These are phyloP conservation scores for Watsonalla binaria DNA, from an alignment of 2,888 invertebrate genomes.

Conservation along the genomic window DNA sequence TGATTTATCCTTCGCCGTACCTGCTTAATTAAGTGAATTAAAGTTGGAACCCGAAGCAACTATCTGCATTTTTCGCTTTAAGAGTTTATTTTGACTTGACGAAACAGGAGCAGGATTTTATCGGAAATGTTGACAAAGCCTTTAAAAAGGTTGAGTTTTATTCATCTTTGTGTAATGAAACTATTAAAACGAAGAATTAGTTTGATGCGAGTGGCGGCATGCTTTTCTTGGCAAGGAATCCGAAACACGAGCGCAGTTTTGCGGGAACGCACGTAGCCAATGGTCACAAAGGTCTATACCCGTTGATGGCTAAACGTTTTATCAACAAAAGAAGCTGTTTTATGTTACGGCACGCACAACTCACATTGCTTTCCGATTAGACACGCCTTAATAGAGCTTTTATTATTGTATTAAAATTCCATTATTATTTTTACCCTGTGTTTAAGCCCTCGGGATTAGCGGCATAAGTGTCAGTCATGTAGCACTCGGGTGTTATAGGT, in stretches of 20 bases:
- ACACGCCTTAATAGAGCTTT: constrained; percentile 37
- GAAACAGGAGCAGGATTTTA: too few relatives aligned
- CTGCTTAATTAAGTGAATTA: too few relatives aligned
- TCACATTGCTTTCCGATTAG: constrained; percentile 47
- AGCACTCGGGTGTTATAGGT: constrained; percentile 5
- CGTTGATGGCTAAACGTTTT: constrained; percentile 51
- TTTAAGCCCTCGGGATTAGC: constrained; percentile 39
- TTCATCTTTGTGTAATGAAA: not conserved
- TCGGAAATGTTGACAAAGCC: too few relatives aligned
- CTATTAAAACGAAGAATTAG: not conserved
- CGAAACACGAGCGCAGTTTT: constrained; percentile 17
- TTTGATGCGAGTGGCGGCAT: not conserved
- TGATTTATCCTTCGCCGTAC: too few relatives aligned
- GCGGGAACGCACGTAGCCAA: constrained; percentile 39
- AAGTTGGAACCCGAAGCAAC: too few relatives aligned
- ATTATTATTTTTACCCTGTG: constrained; percentile 30
- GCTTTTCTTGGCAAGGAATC: constrained; percentile 1
- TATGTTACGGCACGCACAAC: constrained; percentile 67
- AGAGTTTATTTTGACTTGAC: too few relatives aligned
- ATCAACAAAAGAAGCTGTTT: constrained; percentile 69
- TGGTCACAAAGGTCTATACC: constrained; percentile 40
- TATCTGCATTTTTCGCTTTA: too few relatives aligned
- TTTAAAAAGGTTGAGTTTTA: too few relatives aligned
- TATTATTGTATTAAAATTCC: constrained; percentile 13
- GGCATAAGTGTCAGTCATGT: constrained; percentile 17